phyloP scores from a whole-genome alignment of 2,113 vertebrate genomes.

The Rhea americana region DNA sequence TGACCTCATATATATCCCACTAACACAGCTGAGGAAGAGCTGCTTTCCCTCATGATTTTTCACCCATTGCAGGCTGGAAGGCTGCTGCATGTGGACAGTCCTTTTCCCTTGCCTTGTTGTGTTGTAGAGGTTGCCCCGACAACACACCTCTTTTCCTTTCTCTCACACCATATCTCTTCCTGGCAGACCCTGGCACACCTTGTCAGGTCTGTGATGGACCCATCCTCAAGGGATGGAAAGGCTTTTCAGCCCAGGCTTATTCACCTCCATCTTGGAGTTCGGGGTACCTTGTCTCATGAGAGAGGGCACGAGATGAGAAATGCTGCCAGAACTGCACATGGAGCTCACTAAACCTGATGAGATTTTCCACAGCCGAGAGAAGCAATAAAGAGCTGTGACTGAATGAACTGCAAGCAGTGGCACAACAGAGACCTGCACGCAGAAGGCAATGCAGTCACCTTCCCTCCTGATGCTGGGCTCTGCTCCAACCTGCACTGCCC shows the following conservation, averaged over 20 bases:
- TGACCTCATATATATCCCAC: background rate
- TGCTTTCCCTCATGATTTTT: background rate
- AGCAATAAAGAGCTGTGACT: slow-evolving; percentile 9
- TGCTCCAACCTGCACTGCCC: background rate
- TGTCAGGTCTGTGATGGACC: background rate
- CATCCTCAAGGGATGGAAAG: rapidly evolving
- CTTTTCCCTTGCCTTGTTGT: rapidly evolving
- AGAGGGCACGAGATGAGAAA: background rate
- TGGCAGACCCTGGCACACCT: background rate
- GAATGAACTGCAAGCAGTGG: background rate
- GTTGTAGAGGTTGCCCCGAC: background rate
- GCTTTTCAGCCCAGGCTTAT: background rate
- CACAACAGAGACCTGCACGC: rapidly evolving
- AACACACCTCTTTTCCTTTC: background rate
- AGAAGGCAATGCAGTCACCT: background rate
- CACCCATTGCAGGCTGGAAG: background rate
- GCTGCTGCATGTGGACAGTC: background rate
- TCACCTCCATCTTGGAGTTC: background rate
- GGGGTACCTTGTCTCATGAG: background rate
- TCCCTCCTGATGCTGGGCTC: background rate
- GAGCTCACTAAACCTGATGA: background rate
- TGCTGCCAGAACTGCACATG: rapidly evolving
- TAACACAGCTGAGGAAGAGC: background rate
- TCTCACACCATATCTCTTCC: background rate
- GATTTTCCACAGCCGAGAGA: background rate